A percentile compares a stretch with the other conserved stretches of the same genome.
phyloP scores from a whole-genome alignment of 2,113 vertebrate genomes.

The Lamprologus callipterus region DNA sequence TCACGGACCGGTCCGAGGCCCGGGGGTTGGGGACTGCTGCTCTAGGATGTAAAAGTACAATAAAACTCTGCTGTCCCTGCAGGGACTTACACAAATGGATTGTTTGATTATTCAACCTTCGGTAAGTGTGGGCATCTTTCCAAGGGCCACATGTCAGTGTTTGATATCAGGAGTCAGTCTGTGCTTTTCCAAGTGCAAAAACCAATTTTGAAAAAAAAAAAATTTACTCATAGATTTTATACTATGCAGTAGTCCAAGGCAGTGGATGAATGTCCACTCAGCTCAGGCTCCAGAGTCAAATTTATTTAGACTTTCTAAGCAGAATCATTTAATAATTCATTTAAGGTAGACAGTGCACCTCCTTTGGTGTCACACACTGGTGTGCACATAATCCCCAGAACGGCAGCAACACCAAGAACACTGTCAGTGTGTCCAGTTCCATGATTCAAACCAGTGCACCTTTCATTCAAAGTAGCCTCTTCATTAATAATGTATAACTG shows the following conservation, averaged over 20 bases:
- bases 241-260: neutral
- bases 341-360: neutral
- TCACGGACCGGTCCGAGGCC: too few relatives aligned
- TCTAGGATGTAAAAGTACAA: too few relatives aligned
- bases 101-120: neutral
- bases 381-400: neutral
- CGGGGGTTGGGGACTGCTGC: too few relatives aligned
- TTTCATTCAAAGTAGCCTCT: neutral
- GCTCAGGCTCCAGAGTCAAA: neutral
- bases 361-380: neutral
- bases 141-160: neutral
- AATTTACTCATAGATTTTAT: neutral
- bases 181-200: neutral
- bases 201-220: rapidly evolving
- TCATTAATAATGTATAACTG: neutral
- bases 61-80: too few relatives aligned
- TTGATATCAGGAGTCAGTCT: neutral
- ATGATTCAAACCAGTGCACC: neutral
- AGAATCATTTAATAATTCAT: neutral
- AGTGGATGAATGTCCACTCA: neutral
- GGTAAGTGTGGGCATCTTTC: rapidly evolving
- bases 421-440: neutral
- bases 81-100: too few relatives aligned
- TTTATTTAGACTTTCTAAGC: neutral
- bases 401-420: neutral